A percentile compares a stretch with the other conserved stretches of the same genome.
These are phyloP conservation scores for Prunella himalayana DNA, from an alignment of 2,113 vertebrate genomes.

Conservation along the genomic window DNA sequence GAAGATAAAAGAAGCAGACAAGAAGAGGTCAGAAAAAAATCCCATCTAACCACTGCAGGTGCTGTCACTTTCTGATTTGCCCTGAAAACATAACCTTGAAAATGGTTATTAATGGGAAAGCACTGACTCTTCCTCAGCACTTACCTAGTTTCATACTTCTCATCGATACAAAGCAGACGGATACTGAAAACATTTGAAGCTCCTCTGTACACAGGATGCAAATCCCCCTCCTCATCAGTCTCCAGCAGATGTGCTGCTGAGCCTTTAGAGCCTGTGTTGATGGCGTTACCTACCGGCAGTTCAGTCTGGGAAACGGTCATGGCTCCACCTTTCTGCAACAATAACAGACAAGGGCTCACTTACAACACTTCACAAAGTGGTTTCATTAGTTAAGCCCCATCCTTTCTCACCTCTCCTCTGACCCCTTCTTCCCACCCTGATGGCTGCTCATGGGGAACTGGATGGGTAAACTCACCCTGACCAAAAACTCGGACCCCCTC, in stretches of 20 bases:
- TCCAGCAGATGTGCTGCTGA: not conserved
- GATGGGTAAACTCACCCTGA: not conserved
- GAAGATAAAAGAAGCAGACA: not conserved
- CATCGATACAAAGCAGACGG: slow-evolving; percentile 81
- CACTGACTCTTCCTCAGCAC: not conserved
- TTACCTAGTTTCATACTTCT: slow-evolving; percentile 82
- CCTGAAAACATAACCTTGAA: not conserved
- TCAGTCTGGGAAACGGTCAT: not conserved
- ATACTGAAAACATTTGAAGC: slow-evolving; percentile 76
- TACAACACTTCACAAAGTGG: not conserved
- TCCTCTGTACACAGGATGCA: slow-evolving; percentile 37
- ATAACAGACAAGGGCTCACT: not conserved
- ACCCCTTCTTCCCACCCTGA: not conserved
- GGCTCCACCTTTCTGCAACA: not conserved
- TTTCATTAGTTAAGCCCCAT: not conserved
- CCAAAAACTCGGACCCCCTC: not conserved
- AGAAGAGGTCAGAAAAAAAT: not conserved
- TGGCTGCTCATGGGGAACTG: not conserved
- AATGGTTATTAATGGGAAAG: not conserved
- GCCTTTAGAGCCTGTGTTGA: not conserved
- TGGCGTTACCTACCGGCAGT: not conserved
- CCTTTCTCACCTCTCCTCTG: not conserved
- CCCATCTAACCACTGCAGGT: not conserved
- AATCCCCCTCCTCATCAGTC: not conserved
- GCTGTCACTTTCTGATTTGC: not conserved